Conservation (phyloP, 2,113 vertebrate species). For the Leptosomus discolor region DNA sequence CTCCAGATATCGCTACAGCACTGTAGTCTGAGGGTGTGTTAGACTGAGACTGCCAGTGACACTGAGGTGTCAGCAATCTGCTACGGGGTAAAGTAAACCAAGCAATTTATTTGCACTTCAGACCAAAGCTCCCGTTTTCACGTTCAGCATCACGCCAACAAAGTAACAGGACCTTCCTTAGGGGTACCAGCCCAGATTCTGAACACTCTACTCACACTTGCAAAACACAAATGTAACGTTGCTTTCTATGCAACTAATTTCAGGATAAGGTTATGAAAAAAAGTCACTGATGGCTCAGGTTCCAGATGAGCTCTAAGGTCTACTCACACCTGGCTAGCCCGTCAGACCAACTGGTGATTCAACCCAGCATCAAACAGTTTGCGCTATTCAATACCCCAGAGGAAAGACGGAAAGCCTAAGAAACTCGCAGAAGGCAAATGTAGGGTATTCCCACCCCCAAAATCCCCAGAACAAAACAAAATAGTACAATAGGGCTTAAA, state of each 20-base stretch:
- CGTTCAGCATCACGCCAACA: background rate
- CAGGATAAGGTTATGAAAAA: background rate
- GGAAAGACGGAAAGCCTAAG: background rate
- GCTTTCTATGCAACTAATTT: background rate
- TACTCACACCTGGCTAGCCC: background rate
- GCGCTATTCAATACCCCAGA: background rate
- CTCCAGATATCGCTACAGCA: background rate
- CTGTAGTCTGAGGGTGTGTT: background rate
- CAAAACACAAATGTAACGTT: background rate
- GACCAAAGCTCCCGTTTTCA: background rate
- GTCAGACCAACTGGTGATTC: background rate
- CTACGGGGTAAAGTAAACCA: background rate
- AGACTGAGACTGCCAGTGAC: background rate
- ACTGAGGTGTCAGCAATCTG: background rate
- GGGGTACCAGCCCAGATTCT: background rate
- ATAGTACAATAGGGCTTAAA: background rate
- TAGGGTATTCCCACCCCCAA: background rate
- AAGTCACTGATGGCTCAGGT: background rate
- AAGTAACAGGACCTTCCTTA: background rate
- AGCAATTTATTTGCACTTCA: background rate
- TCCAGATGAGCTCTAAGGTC: background rate
- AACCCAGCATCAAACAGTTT: background rate
- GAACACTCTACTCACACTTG: background rate
- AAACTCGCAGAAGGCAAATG: background rate
- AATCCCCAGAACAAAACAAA: background rate